Base-by-base conservation (phyloP, 2,888 invertebrate genomes). In the Philereme transversata region DNA sequence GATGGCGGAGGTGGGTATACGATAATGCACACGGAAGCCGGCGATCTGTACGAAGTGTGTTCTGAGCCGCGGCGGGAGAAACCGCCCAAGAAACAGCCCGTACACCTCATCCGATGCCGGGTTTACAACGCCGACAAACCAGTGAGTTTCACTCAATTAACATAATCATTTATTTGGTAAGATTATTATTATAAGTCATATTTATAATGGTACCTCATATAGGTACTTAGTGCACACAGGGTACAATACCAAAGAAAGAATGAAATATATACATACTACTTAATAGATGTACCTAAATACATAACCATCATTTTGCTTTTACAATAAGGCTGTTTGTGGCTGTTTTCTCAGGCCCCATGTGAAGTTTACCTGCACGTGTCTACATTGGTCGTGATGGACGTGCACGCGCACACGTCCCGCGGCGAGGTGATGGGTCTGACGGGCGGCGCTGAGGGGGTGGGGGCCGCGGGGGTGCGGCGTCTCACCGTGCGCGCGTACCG, bases 341-440 rank as follows among this genome's bases (percentile, higher is more conserved):
- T 8, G 8, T 11, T 7, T 57, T 70, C 69, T 3, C 77, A 96
- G 95, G 94, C 95, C 51, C 95, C 95, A 5, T 96, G 93, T 79
- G 77, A 78, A 6, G 93, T 96, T 0, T 88, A 86, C 34, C 79
- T 96, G 60, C 86, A 93, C 71, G 88, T 95, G 61, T 93, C 94
- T 0, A 93, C 95, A 0, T 82, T 96, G 59, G 83, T 96, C 5
- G 80, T 93, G 45, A 94, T 96, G 94, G 96, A 96, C 76, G 89
- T 94, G 52, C 96, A 96, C 85, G 94, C 95, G 51, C 95, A 96
- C 85, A 88, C 94, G 41, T 95, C 94, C 0, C 93, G 94, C 66
- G 94, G 93, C 3, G 96, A 96, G 88, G 95, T 96, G 51, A 96
- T 96, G 93, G 96, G 96, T 2, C 92, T 96, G 69, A 80, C 95